phyloP scores from a whole-genome alignment of 2,797 vertebrate species.

The Dipus sagitta region DNA sequence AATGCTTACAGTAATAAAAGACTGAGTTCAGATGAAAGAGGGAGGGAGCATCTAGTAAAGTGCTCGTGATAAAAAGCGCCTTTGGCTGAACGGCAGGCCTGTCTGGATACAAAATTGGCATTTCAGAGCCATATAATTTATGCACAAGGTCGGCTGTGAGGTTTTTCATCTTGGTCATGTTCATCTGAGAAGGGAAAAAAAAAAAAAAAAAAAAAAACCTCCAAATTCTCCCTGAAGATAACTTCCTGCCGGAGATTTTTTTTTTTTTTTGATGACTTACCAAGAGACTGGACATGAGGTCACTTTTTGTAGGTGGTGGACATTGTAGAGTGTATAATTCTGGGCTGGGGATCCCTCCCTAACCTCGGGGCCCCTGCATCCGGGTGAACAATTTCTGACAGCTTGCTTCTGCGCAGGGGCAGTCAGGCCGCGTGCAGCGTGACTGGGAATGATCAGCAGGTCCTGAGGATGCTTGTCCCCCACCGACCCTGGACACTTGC shows the following conservation, averaged over 20 bases:
- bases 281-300: conserved; percentile 5
- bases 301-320: conserved; percentile 53
- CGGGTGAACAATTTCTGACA: neutral
- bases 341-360: neutral
- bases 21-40: conserved; percentile 60
- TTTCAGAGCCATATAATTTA: conserved; percentile 78
- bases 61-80: conserved; percentile 54
- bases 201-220: neutral
- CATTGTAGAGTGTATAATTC: conserved; percentile 13
- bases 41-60: conserved; percentile 70
- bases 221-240: conserved; percentile 30
- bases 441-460: conserved; percentile 72
- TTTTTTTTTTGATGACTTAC: conserved; percentile 55
- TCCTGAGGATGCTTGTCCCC: conserved; percentile 33
- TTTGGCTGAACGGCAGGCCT: conserved; percentile 68
- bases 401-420: conserved; percentile 48
- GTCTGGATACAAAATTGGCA: conserved; percentile 62
- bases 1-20: conserved; percentile 76
- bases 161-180: conserved; percentile 70
- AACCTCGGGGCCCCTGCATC: neutral
- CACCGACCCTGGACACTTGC: neutral
- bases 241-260: conserved; percentile 34
- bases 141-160: conserved; percentile 63
- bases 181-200: conserved; percentile 33
- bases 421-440: conserved; percentile 22